These are phyloP conservation scores for Drosophila kohkoa DNA, from an alignment of 1,140 invertebrate genomes.

Conservation along the genomic window DNA sequence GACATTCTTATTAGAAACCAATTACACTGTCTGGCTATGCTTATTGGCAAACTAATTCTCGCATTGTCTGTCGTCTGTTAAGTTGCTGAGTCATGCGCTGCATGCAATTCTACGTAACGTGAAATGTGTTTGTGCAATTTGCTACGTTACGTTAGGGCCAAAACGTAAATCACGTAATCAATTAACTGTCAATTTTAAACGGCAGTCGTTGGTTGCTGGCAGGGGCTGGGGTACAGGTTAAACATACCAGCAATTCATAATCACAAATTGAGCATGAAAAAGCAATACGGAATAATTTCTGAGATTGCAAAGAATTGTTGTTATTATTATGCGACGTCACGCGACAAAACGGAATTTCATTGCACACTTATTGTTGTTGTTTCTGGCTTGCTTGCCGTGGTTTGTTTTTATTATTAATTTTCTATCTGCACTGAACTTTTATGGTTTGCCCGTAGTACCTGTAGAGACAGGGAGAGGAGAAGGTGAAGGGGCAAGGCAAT, in stretches of 20 bases:
- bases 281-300: conserved; percentile 46
- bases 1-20: not conserved
- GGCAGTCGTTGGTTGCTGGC: not conserved
- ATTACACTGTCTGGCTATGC: not conserved
- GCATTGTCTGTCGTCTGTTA: not conserved
- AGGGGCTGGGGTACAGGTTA: conserved; percentile 11
- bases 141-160: conserved; percentile 26
- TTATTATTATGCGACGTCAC: conserved; percentile 62
- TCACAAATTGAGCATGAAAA: conserved; percentile 54
- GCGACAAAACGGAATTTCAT: conserved; percentile 46
- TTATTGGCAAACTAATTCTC: not conserved
- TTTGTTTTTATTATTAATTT: conserved; percentile 14
- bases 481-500: not conserved
- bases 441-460: conserved; percentile 8
- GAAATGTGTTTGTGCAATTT: conserved; percentile 33
- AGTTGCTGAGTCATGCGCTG: conserved; percentile 1
- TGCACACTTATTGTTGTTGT: conserved; percentile 21
- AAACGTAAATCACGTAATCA: conserved; percentile 51
- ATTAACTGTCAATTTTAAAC: conserved; percentile 51
- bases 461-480: not conserved
- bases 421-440: conserved; percentile 25
- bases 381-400: not conserved
- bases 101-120: not conserved
- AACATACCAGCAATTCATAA: conserved; percentile 59
- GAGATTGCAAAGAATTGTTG: conserved; percentile 52